Conservation (phyloP, 2,888 invertebrate genomes). For the Temnothorax rugatulus region DNA sequence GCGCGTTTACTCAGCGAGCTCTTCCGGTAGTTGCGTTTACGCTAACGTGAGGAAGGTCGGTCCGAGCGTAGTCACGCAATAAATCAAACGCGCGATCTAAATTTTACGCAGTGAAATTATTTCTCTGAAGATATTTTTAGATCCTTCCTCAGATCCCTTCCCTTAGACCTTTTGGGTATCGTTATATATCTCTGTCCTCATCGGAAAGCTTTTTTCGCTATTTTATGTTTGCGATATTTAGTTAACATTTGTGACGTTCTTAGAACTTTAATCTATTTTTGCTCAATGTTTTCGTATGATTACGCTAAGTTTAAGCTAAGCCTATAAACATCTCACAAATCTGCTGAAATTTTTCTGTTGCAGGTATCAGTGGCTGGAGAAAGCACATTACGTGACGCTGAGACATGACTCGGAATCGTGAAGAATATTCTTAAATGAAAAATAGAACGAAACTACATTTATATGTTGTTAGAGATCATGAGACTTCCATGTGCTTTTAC, state of each 20-base stretch:
- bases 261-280: not conserved
- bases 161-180: not conserved
- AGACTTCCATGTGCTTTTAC: constrained; percentile 10
- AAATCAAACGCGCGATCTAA: not conserved
- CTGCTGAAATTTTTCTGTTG: constrained; percentile 66
- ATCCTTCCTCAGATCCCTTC: not conserved
- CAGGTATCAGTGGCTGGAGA: constrained; percentile 79
- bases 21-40: constrained; percentile 50
- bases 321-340: not conserved
- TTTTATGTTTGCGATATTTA: not conserved
- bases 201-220: not conserved
- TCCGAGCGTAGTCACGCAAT: not conserved
- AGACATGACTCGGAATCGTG: constrained; percentile 63
- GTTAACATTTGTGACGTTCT: not conserved
- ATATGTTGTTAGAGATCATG: constrained; percentile 24
- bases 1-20: constrained; percentile 30
- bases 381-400: constrained; percentile 64
- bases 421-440: constrained; percentile 26
- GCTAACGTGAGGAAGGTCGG: constrained; percentile 27
- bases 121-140: not conserved
- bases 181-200: not conserved
- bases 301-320: not conserved
- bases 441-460: constrained; percentile 3
- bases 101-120: not conserved
- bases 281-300: not conserved